A percentile compares a stretch with the other conserved stretches of the same genome.
phyloP scores from a whole-genome alignment of 2,113 vertebrate species.

The Oenanthe melanoleuca region DNA sequence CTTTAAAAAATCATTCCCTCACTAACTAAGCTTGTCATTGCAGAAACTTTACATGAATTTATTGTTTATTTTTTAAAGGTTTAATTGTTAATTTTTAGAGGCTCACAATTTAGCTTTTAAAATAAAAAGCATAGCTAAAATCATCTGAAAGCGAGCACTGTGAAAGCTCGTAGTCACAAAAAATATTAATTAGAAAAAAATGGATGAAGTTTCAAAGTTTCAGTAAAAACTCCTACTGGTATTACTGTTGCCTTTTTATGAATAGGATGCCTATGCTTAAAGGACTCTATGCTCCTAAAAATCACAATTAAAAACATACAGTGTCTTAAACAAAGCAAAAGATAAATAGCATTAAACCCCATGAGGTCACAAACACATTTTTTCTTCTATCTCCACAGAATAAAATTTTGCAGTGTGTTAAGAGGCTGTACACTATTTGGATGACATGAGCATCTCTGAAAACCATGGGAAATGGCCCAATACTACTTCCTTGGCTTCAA shows the following conservation, averaged over 20 bases:
- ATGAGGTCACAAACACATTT: background rate
- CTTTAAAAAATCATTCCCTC: background rate
- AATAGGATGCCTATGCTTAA: background rate
- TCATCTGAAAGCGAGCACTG: background rate
- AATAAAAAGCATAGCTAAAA: conserved; percentile 12
- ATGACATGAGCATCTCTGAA: background rate
- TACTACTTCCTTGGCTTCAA: background rate
- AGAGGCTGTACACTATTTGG: background rate
- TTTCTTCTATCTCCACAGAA: background rate
- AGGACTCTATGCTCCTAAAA: background rate
- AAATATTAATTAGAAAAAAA: background rate
- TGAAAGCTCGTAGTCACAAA: background rate
- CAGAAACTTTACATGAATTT: background rate
- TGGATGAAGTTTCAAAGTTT: conserved; percentile 2
- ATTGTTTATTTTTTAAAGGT: background rate
- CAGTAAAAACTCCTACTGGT: background rate
- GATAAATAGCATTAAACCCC: background rate
- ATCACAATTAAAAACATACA: background rate
- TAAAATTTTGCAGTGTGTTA: background rate
- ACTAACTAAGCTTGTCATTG: background rate
- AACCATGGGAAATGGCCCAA: background rate
- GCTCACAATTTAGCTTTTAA: background rate
- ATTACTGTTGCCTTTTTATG: background rate
- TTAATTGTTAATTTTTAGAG: conserved; percentile 17
- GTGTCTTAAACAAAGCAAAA: conserved; percentile 6